Conservation (phyloP, 2,113 vertebrate genomes). For the Dipodomys stephensi region DNA sequence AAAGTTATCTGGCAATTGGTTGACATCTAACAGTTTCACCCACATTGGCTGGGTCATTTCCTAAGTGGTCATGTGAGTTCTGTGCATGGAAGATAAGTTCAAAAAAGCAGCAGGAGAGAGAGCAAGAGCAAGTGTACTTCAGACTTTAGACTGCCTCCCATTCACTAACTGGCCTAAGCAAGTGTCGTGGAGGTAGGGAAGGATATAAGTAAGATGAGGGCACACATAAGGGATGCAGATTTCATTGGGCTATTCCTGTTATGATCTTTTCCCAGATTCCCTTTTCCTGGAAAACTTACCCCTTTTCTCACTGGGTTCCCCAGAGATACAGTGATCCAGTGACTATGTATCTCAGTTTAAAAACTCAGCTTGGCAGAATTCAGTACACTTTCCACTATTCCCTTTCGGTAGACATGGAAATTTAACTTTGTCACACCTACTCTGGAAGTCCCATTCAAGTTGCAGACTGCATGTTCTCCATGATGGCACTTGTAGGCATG, state of each 20-base stretch:
- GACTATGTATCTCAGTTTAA: not conserved
- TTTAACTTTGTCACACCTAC: not conserved
- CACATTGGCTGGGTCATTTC: no score
- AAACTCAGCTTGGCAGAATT: not conserved
- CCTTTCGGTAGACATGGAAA: not conserved
- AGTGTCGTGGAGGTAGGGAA: not conserved
- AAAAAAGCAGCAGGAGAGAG: not conserved
- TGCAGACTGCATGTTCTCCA: not conserved
- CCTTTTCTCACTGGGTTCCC: not conserved
- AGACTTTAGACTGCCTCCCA: not conserved
- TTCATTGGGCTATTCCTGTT: not conserved
- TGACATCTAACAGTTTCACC: not conserved
- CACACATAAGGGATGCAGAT: not conserved
- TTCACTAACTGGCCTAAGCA: not conserved
- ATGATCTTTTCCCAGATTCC: no score
- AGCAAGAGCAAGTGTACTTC: not conserved
- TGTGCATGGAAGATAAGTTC: not conserved
- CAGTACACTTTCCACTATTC: not conserved
- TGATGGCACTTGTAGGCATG: not conserved
- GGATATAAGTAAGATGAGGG: not conserved
- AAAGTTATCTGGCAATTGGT: not conserved
- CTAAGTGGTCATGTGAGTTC: not conserved
- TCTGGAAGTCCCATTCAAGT: not conserved
- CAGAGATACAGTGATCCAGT: not conserved
- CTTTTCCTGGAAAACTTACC: not conserved